Evolutionary conservation across 2,888 invertebrate genomes (phyloP).

Genomic region (Parapristionchus giblindavisi): DNA sequence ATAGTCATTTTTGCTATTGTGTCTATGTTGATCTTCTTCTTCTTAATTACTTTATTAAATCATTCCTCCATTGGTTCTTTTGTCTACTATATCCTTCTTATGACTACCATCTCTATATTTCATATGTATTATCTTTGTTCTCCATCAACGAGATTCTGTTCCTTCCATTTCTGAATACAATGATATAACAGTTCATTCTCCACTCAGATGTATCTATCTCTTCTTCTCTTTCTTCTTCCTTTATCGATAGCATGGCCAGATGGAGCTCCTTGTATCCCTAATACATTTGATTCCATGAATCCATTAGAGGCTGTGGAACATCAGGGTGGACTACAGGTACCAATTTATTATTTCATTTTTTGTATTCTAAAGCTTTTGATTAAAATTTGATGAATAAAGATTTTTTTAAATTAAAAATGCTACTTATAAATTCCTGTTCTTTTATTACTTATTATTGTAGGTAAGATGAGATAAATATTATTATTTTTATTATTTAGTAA

Average conservation of each 20-base stretch:
- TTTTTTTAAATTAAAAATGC: too few relatives aligned
- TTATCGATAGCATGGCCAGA: constrained; percentile 22
- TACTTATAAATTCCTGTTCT: too few relatives aligned
- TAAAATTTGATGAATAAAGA: neutral
- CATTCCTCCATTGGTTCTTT: neutral
- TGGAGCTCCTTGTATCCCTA: constrained; percentile 63
- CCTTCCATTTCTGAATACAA: neutral
- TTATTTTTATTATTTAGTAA: too few relatives aligned
- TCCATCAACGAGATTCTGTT: neutral
- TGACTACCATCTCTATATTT: neutral
- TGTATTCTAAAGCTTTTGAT: neutral
- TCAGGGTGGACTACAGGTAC: constrained; percentile 64
- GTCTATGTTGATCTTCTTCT: too few relatives aligned
- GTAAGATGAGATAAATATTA: too few relatives aligned
- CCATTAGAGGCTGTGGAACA: constrained; percentile 69
- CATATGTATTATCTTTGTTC: neutral
- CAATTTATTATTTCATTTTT: neutral
- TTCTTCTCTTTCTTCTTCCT: constrained; percentile 25
- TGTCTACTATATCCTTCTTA: neutral
- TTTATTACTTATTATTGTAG: too few relatives aligned
- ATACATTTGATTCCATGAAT: constrained; percentile 67
- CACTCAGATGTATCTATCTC: constrained; percentile 14
- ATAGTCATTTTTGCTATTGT: too few relatives aligned
- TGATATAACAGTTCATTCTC: too few relatives aligned
- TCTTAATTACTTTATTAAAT: too few relatives aligned